Base-by-base conservation (phyloP, 2,113 vertebrate genomes). In the Onychostoma macrolepis region DNA sequence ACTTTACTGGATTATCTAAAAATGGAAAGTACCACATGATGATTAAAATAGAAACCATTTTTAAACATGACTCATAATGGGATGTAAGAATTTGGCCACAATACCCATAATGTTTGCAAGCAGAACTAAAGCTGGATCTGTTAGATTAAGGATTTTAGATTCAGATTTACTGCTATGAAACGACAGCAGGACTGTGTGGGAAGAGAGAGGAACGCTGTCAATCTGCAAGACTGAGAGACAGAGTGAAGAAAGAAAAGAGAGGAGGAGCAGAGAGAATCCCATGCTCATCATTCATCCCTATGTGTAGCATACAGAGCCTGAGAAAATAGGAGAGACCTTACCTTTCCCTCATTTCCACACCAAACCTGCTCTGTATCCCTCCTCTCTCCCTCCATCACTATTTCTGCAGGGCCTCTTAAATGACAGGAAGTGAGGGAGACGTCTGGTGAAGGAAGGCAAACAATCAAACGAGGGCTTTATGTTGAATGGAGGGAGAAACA, bases 341-440 rank as follows among this genome's bases (percentile, higher is more conserved):
- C 48, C 36, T 63, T 82, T 82, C 76, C 45, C 43, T 28, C 38
- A 79, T 87, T 92, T 79, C 69, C 85, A 89, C 85, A 88, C 67
- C 72, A 84, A 72, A 86, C 65, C 56, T 83, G 43, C 48, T 80
- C 43, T 85, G 75, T 75, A 78, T 80, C 71, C 78, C 77, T 80
- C 72, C 80, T 85, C 75, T 80, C 71, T 84, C 61, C 74, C 84
- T 81, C 72, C 85, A 80, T 85, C 26, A 84, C 81, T 84, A 43
- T 75, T 72, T 84, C 87, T 85, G 41, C 88, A 86, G 87, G 80
- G 87, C 84, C 86, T 61, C 88, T 87, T 78, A 81, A 76, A 90
- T 71, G 71, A 63, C 84, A 85, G 82, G 86, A 91, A 90, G 89
- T 82, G 69, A 83, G 83, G 71, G 86, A 88, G 83, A 84, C 30